Conservation (phyloP, 2,888 invertebrate species). For the Stegophylla sp. region DNA sequence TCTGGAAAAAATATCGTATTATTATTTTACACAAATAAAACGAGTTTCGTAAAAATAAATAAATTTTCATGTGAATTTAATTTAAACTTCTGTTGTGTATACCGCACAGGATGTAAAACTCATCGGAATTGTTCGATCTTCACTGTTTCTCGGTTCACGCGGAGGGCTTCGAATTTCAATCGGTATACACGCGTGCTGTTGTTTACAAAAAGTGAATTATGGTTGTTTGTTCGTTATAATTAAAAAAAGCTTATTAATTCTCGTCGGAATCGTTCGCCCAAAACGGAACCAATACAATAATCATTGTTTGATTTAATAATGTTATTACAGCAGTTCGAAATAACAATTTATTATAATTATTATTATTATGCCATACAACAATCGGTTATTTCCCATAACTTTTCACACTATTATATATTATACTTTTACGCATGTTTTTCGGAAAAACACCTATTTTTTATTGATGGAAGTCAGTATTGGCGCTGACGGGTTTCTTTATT, state of each 20-base stretch:
- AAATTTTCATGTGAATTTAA: constrained; percentile 11
- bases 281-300: not conserved
- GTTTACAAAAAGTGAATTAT: not conserved
- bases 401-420: not conserved
- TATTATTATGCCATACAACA: not conserved
- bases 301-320: not conserved
- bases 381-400: not conserved
- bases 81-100: constrained; percentile 19
- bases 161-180: not conserved
- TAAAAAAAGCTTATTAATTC: not conserved
- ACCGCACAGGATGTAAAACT: not conserved
- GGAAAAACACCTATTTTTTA: constrained; percentile 7
- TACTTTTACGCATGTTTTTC: not conserved
- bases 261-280: not conserved
- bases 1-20: not conserved
- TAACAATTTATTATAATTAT: not conserved
- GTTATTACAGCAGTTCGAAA: not conserved
- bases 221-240: constrained; percentile 6
- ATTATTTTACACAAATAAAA: not conserved
- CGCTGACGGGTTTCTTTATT: constrained; percentile 50
- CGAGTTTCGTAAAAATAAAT: constrained; percentile 10
- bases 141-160: constrained; percentile 4
- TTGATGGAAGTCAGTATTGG: constrained; percentile 36
- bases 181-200: not conserved
- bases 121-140: not conserved